Evolutionary conservation across 2,113 vertebrate species (phyloP).

Genomic region (Stercorarius parasiticus): DNA sequence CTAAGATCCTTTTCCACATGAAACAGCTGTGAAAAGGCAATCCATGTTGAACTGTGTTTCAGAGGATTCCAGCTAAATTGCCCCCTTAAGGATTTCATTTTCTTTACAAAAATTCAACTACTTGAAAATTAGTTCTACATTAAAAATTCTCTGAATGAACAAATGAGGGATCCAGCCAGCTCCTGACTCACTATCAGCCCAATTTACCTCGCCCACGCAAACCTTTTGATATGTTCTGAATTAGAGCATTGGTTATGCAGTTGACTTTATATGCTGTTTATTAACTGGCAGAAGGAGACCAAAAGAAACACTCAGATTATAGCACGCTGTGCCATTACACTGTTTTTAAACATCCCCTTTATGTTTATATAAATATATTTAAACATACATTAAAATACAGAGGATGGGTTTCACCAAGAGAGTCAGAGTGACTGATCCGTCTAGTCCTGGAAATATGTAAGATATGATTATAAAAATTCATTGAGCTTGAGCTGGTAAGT

Average conservation of each 20-base stretch:
- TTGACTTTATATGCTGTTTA: slow-evolving; percentile 43
- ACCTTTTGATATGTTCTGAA: slow-evolving; percentile 54
- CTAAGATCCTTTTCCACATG: slow-evolving; percentile 11
- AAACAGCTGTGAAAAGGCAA: slow-evolving; percentile 43
- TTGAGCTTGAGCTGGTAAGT: neutral
- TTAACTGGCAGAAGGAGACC: slow-evolving; percentile 25
- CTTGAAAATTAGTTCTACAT: slow-evolving; percentile 58
- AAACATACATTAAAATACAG: slow-evolving; percentile 8
- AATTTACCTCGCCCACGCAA: slow-evolving; percentile 50
- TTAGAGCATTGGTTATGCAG: slow-evolving; percentile 31
- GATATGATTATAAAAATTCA: neutral
- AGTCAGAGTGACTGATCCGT: neutral
- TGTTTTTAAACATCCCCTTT: slow-evolving; percentile 40
- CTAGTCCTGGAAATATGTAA: neutral
- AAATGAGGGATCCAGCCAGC: slow-evolving; percentile 36
- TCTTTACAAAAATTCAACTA: slow-evolving; percentile 53
- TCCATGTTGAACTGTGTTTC: neutral
- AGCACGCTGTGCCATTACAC: neutral
- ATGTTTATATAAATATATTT: slow-evolving; percentile 42
- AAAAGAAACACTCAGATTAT: slow-evolving; percentile 23
- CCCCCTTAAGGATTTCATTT: slow-evolving; percentile 53
- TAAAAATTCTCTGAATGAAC: slow-evolving; percentile 48
- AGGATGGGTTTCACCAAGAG: neutral
- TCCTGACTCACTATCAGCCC: slow-evolving; percentile 50
- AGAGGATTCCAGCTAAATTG: slow-evolving; percentile 29